Evolutionary conservation across 2,113 vertebrate genomes (phyloP).

Genomic region (Cyphomyrus discorhynchus): DNA sequence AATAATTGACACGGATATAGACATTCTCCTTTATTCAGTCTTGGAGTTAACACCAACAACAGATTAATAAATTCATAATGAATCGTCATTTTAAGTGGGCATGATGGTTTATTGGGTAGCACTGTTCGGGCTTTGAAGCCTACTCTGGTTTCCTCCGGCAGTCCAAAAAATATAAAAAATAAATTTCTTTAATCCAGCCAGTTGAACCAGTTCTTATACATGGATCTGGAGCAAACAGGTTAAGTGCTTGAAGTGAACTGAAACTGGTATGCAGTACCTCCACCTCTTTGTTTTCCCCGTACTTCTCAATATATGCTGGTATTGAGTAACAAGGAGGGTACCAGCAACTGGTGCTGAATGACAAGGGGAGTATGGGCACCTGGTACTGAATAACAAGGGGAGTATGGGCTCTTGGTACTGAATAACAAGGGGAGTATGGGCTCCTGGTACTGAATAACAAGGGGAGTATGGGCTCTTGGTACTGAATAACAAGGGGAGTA

Average conservation of each 20-base stretch:
- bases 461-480: too few species aligned
- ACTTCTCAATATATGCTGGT: not conserved
- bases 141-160: not conserved
- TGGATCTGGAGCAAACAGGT: not conserved
- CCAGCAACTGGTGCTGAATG: too few species aligned
- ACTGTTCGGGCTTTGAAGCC: not conserved
- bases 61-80: not conserved
- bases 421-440: too few species aligned
- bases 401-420: not conserved
- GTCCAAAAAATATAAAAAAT: not conserved
- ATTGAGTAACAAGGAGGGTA: not conserved
- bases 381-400: not conserved
- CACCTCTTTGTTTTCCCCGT: not conserved
- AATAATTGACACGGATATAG: not conserved
- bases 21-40: not conserved
- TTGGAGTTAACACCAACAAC: not conserved
- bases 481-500: too few species aligned
- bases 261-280: not conserved
- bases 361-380: too few species aligned
- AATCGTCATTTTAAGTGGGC: not conserved
- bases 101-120: not conserved
- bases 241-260: not conserved
- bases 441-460: too few species aligned
- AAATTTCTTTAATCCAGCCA: not conserved
- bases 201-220: not conserved